Evolutionary conservation across 2,113 vertebrate species (phyloP).

Genomic region (Rousettus leschenaultii): DNA sequence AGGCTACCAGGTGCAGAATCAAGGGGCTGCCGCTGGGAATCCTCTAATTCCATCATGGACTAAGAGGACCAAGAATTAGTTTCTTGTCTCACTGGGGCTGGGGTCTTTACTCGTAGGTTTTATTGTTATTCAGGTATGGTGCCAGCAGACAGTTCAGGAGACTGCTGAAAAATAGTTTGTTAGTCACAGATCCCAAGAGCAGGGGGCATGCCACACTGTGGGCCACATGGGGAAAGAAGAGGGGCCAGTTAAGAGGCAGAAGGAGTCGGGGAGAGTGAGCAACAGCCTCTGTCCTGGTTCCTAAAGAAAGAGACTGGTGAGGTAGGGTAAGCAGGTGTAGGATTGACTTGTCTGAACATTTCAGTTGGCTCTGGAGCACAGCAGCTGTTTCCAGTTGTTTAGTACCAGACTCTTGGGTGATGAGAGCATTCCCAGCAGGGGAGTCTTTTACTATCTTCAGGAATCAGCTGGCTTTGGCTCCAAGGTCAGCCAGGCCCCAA

Average conservation of each 20-base stretch:
- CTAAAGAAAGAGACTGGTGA: not conserved
- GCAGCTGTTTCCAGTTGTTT: not conserved
- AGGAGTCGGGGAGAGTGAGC: no score
- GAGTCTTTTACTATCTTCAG: not conserved
- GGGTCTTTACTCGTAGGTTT: not conserved
- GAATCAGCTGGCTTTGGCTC: not conserved
- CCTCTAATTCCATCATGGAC: not conserved
- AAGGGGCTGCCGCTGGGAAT: not conserved
- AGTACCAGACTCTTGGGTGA: not conserved
- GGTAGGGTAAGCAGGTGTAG: not conserved
- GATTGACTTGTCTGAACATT: not conserved
- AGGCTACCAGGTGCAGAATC: conserved; percentile 8
- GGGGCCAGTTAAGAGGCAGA: not conserved
- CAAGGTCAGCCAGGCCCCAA: not conserved
- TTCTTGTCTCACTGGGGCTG: not conserved
- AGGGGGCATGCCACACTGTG: not conserved
- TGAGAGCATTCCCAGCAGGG: not conserved
- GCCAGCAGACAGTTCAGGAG: not conserved
- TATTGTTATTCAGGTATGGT: not conserved
- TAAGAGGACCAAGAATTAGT: not conserved
- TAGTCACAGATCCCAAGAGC: not conserved
- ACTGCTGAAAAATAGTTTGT: not conserved
- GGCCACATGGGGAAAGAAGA: not conserved
- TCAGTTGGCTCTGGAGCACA: not conserved
- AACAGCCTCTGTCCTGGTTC: not conserved